A percentile compares a stretch with the other conserved stretches of the same genome.
Conservation (phyloP, 2,797 vertebrate genomes). For the Scolopax rusticola region DNA sequence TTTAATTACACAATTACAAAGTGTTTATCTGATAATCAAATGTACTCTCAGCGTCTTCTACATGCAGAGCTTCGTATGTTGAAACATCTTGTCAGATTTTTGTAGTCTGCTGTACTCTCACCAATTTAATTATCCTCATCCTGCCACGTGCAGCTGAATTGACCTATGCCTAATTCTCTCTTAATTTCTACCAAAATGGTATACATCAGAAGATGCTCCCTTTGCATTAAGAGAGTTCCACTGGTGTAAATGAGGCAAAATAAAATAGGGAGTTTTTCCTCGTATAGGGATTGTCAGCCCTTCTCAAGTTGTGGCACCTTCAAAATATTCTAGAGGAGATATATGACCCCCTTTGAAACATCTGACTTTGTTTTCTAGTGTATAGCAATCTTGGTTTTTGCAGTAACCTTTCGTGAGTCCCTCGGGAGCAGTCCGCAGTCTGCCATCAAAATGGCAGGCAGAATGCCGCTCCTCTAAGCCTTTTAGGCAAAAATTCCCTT, state of each 20-base stretch:
- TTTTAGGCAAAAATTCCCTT: slow-evolving; percentile 59
- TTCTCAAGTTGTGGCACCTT: background rate
- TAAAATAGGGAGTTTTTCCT: background rate
- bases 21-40: slow-evolving; percentile 33
- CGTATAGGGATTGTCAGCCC: background rate
- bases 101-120: background rate
- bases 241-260: background rate
- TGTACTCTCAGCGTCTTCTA: background rate
- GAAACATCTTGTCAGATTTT: background rate
- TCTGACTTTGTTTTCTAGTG: background rate
- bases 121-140: background rate
- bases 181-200: background rate
- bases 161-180: slow-evolving; percentile 1
- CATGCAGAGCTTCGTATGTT: background rate
- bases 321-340: background rate
- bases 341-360: background rate
- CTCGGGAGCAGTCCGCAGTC: background rate
- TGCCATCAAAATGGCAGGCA: slow-evolving; percentile 30
- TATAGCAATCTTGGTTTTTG: background rate
- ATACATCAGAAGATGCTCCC: background rate
- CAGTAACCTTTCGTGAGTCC: slow-evolving; percentile 32
- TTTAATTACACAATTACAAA: slow-evolving; percentile 37
- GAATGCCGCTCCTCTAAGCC: background rate
- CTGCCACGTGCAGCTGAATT: background rate
- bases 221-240: background rate